phyloP scores from a whole-genome alignment of 2,888 invertebrate genomes.

The Megalurothrips usitatus region DNA sequence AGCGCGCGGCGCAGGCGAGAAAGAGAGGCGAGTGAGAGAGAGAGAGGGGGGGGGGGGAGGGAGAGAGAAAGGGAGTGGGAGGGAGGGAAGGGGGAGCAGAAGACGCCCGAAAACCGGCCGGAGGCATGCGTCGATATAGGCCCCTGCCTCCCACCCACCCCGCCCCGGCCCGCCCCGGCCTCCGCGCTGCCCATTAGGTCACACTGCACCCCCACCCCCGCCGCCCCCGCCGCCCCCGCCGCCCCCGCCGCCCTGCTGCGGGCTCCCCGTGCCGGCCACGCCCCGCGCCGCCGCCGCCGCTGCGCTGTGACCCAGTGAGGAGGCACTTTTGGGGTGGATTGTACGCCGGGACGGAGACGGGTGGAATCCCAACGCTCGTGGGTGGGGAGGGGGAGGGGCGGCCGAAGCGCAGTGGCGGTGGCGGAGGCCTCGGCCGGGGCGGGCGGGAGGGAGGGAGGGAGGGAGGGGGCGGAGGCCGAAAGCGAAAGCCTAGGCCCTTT shows the following conservation, averaged over 20 bases:
- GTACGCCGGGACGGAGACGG: too few species aligned
- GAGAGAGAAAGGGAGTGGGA: neutral
- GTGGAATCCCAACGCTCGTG: neutral
- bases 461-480: neutral
- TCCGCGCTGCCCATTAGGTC: neutral
- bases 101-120: conserved; percentile 31
- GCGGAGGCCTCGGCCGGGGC: neutral
- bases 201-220: neutral
- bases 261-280: neutral
- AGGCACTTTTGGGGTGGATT: too few species aligned
- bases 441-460: neutral
- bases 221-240: neutral
- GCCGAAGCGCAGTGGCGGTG: neutral
- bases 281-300: neutral
- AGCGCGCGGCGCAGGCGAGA: too few species aligned
- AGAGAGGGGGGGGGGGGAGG: neutral
- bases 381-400: neutral
- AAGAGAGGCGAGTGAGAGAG: too few species aligned
- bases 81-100: conserved; percentile 21
- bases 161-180: neutral
- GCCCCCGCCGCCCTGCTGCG: neutral
- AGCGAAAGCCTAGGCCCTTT: neutral
- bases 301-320: conserved; percentile 6
- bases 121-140: conserved; percentile 19
- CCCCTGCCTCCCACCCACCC: neutral